A percentile compares a stretch with the other conserved stretches of the same genome.
Conservation (phyloP, 2,888 invertebrate genomes). For the Coecobrya sp. region DNA sequence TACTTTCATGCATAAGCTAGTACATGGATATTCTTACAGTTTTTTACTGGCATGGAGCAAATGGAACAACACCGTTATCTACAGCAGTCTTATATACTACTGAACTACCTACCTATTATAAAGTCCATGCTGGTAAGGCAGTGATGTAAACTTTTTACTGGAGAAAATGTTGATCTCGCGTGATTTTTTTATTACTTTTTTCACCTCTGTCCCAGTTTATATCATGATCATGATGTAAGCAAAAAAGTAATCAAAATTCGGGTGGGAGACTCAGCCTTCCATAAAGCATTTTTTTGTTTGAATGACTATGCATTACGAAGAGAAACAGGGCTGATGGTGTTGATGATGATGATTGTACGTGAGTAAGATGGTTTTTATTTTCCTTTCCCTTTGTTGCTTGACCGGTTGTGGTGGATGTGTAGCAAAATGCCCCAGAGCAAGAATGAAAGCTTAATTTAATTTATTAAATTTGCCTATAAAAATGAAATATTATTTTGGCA, state of each 20-base stretch:
- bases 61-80: background rate
- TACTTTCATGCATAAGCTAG: background rate
- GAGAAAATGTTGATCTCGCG: conserved; percentile 84
- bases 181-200: conserved; percentile 85
- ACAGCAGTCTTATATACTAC: background rate
- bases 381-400: background rate
- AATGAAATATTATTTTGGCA: conserved; percentile 10
- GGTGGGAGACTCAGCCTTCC: background rate
- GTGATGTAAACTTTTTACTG: background rate
- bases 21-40: background rate
- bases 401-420: background rate
- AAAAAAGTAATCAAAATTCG: conserved; percentile 61
- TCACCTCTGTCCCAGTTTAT: conserved; percentile 81
- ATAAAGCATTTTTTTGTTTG: background rate
- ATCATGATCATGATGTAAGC: background rate
- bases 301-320: background rate
- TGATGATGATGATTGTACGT: background rate
- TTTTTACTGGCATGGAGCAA: background rate
- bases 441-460: conserved; percentile 10
- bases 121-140: background rate
- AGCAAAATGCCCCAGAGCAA: background rate
- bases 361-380: background rate
- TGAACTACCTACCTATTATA: background rate
- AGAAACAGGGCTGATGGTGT: background rate
- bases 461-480: conserved; percentile 1